Evolutionary conservation across 2,113 vertebrate genomes (phyloP).

Genomic region (Gopherus flavomarginatus): DNA sequence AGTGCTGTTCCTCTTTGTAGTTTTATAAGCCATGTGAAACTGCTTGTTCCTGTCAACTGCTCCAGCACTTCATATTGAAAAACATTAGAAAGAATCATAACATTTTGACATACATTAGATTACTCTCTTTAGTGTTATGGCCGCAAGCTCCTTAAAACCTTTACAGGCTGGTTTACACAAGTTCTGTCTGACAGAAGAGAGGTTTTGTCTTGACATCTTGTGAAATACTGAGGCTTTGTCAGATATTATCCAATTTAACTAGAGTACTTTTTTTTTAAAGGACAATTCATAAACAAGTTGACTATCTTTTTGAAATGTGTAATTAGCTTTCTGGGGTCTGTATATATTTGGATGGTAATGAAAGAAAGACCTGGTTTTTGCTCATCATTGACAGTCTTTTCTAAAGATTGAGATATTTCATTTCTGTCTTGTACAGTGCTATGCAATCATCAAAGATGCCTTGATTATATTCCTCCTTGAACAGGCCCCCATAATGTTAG

Average conservation of each 20-base stretch:
- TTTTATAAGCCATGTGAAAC: background rate
- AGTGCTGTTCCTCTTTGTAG: background rate
- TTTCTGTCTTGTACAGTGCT: background rate
- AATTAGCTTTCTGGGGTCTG: background rate
- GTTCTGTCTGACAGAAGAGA: constrained; percentile 13
- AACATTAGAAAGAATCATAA: constrained; percentile 5
- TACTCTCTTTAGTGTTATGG: constrained; percentile 3
- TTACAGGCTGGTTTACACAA: background rate
- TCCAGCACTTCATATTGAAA: constrained; percentile 8
- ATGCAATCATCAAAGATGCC: background rate
- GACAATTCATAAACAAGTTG: background rate
- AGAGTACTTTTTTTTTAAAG: background rate
- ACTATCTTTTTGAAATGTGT: background rate
- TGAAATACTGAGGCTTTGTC: constrained; percentile 6
- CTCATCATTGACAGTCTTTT: background rate
- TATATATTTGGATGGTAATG: background rate
- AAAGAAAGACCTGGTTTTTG: background rate
- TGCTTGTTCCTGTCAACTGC: background rate
- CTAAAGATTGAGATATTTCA: background rate
- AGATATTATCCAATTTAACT: constrained; percentile 12
- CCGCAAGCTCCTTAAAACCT: constrained; percentile 10
- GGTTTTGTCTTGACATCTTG: background rate
- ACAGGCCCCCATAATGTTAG: background rate
- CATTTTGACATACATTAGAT: background rate
- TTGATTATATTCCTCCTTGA: background rate